phyloP scores from a whole-genome alignment of 2,797 vertebrate species.

The Perdix hodgsoniae region DNA sequence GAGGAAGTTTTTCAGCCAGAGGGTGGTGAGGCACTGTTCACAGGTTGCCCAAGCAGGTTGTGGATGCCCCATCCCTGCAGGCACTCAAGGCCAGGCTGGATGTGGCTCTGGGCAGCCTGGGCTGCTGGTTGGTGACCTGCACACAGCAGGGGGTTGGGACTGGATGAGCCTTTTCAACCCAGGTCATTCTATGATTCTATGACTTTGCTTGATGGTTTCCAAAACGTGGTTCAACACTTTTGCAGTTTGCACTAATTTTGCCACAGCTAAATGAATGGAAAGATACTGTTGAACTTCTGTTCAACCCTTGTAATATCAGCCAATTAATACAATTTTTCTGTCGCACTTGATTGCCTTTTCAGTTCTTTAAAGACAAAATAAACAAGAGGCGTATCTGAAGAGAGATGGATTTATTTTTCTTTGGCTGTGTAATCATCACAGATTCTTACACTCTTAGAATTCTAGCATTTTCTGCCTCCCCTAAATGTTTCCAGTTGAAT shows the following conservation, averaged over 20 bases:
- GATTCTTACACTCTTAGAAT: not conserved
- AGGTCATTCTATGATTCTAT: too few species aligned
- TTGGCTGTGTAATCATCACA: not conserved
- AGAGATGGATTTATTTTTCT: not conserved
- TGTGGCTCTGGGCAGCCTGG: too few species aligned
- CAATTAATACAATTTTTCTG: conserved; percentile 40
- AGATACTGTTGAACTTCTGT: not conserved
- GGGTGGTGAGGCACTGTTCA: too few species aligned
- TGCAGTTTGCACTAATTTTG: not conserved
- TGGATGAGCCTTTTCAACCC: too few species aligned
- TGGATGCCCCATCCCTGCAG: too few species aligned
- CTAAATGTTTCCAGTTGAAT: not conserved
- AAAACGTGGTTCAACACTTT: rapidly evolving
- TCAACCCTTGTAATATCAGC: not conserved
- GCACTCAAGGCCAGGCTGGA: too few species aligned
- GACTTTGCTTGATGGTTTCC: not conserved
- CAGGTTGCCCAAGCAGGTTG: too few species aligned
- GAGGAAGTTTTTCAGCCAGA: too few species aligned
- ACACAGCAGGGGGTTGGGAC: too few species aligned
- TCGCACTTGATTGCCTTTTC: conserved; percentile 42
- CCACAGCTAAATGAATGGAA: not conserved
- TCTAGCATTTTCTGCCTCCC: not conserved
- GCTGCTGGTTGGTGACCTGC: too few species aligned
- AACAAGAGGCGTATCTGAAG: not conserved
- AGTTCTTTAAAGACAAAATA: conserved; percentile 17